phyloP scores from a whole-genome alignment of 2,113 vertebrate genomes.

The Fukomys damarensis region DNA sequence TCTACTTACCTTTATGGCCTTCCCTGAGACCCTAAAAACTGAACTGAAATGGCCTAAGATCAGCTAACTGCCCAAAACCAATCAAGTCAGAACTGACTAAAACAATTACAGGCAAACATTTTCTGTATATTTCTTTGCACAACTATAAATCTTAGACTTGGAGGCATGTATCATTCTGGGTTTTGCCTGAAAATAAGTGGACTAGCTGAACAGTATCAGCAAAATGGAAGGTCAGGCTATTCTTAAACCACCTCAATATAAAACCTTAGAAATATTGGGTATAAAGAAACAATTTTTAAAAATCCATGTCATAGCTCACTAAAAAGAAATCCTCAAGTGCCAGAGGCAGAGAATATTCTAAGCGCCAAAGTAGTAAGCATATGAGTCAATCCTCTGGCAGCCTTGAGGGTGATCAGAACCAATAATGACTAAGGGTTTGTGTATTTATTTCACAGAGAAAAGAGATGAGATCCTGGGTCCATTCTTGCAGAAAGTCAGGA shows the following conservation, averaged over 20 bases:
- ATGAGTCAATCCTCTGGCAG: not conserved
- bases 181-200: conserved; percentile 49
- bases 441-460: conserved; percentile 49
- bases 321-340: conserved; percentile 33
- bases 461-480: not conserved
- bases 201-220: conserved; percentile 5
- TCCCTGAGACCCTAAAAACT: conserved; percentile 26
- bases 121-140: not conserved
- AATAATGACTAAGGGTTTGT: not conserved
- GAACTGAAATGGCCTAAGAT: conserved; percentile 28
- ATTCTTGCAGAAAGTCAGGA: not conserved
- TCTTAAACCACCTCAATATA: conserved; percentile 46
- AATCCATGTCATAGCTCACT: not conserved
- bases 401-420: not conserved
- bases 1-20: not conserved
- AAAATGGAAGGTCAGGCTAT: not conserved
- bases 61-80: not conserved
- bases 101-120: conserved; percentile 33
- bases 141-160: conserved; percentile 26
- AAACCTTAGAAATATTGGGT: not conserved
- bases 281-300: conserved; percentile 46
- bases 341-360: conserved; percentile 24
- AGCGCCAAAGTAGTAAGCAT: not conserved
- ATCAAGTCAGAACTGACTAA: conserved; percentile 37
- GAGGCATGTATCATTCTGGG: not conserved